A percentile compares a stretch with the other conserved stretches of the same genome.
Conservation (phyloP, 2,113 vertebrate species). For the Neolamprologus tretocephalus region DNA sequence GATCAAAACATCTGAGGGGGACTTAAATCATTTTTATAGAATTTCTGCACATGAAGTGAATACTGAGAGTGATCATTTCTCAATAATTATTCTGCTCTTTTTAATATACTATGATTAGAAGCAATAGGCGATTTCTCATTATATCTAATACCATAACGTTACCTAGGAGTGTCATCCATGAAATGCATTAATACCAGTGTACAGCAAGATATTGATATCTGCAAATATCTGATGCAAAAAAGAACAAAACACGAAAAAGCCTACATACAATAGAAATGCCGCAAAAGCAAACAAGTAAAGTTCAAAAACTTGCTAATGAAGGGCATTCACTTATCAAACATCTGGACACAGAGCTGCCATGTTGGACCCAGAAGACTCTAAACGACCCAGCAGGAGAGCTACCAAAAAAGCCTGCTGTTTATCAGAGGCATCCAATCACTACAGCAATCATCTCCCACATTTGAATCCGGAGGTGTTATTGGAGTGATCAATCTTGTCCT, state of each 20-base stretch:
- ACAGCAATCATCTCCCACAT: constrained; percentile 40
- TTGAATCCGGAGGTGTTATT: constrained; percentile 46
- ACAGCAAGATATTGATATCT: background rate
- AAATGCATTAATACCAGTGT: background rate
- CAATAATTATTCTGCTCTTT: constrained; percentile 37
- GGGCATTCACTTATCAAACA: constrained; percentile 46
- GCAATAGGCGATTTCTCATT: constrained; percentile 19
- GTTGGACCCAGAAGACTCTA: constrained; percentile 17
- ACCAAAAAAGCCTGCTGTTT: constrained; percentile 34
- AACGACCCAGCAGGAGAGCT: constrained; percentile 37
- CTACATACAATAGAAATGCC: background rate
- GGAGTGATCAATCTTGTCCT: constrained; percentile 52
- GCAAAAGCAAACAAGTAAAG: background rate
- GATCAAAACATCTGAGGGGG: constrained; percentile 8
- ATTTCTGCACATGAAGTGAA: constrained; percentile 33
- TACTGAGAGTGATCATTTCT: constrained; percentile 42
- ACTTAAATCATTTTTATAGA: constrained; percentile 39
- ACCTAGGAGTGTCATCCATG: background rate
- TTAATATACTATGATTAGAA: constrained; percentile 50
- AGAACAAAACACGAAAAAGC: background rate
- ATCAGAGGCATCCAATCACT: constrained; percentile 45
- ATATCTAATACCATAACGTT: constrained; percentile 3
- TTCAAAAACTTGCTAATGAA: background rate
- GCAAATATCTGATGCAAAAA: background rate
- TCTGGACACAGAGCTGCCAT: constrained; percentile 40